Evolutionary conservation across 2,888 invertebrate species (phyloP), one percentile per base, ranked within the genome.

Genomic region (Girardia tigrina): DNA sequence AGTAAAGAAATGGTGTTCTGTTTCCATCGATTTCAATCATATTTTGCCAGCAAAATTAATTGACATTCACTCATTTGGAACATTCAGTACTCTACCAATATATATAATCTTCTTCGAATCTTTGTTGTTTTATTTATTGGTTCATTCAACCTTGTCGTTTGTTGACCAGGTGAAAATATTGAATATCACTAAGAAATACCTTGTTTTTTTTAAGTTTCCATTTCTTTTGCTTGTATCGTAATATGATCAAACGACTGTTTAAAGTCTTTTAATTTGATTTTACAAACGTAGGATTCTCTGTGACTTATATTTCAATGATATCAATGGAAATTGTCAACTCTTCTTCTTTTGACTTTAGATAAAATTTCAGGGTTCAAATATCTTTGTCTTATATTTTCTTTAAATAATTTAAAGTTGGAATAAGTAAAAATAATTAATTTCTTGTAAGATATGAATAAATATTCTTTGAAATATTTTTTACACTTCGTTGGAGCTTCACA

Each of bases 181-280:
- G 23, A n/a, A 56, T 56, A 23, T 56, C 56, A 56, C 56, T 4
- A 56, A n/a, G n/a, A n/a, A n/a, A n/a, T n/a, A n/a, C n/a, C 56
- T 56, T 23, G 56, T 56, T 20, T 2, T 20, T 56, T 16, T 56
- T 56, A 56, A 23, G 6, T 12, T 56, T n/a, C 56, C n/a, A 8
- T 8, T 56, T 56, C 56, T 56, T 20, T 56, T 56, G 56, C 23
- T 56, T 56, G 6, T 56, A 6, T 12, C 6, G 56, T 8, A 56
- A 56, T n/a, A 56, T 56, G 56, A 56, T 56, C 56, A 56, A 56
- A 56, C 56, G 23, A 56, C 56, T 56, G 56, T 56, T 56, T 56
- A 56, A 56, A 56, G 56, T 56, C 20, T 56, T 56, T 56, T 4
- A 56, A 56, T 12, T 56, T 12, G 4, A 12, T 56, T 56, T 56